Conservation (phyloP, 2,797 vertebrate species). For the Sandelia bainsii region DNA sequence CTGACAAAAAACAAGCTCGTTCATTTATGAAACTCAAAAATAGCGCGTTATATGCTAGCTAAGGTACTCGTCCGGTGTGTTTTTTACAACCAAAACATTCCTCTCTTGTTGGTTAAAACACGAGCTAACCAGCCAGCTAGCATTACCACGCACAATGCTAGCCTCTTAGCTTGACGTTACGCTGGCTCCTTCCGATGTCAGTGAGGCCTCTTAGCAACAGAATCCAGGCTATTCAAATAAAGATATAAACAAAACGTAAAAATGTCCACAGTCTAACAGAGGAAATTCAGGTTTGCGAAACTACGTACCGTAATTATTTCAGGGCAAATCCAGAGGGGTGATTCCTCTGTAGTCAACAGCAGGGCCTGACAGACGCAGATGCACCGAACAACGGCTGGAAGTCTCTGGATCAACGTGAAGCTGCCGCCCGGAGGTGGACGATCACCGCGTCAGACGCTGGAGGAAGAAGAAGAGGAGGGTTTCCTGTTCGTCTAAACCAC, state of each 20-base stretch:
- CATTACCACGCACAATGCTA: constrained; percentile 63
- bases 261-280: no score
- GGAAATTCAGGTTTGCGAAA: accelerated
- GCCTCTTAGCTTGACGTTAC: constrained; percentile 26
- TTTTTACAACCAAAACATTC: not conserved
- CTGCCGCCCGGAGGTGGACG: constrained; percentile 26
- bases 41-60: accelerated
- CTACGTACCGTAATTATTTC: constrained; percentile 63
- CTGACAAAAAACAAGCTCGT: accelerated
- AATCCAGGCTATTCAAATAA: constrained; percentile 5
- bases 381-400: constrained; percentile 30
- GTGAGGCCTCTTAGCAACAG: constrained; percentile 61
- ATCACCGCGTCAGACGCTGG: constrained; percentile 13
- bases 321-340: constrained; percentile 41
- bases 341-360: constrained; percentile 52
- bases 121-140: constrained; percentile 38
- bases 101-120: accelerated
- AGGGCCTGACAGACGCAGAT: constrained; percentile 50
- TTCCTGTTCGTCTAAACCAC: not conserved
- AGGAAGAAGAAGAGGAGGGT: not conserved
- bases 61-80: accelerated
- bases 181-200: constrained; percentile 34
- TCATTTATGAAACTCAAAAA: not conserved
- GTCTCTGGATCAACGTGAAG: constrained; percentile 36
- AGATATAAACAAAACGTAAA: constrained; percentile 15